Base-by-base conservation (phyloP, 2,113 vertebrate species). In the Microcebus lehilahytsara region DNA sequence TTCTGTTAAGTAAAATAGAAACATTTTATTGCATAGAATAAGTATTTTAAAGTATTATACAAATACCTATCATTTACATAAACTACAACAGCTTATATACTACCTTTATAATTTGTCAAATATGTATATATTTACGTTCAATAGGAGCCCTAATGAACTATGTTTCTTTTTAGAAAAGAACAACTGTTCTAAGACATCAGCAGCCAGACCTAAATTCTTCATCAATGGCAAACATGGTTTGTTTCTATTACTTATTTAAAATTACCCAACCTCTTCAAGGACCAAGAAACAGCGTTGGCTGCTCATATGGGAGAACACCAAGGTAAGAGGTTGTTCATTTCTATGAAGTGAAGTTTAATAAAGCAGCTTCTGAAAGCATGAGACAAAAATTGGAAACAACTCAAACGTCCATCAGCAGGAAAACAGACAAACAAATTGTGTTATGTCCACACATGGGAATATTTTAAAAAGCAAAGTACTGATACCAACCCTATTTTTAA, bases 191-290 rank as follows among this genome's bases (percentile, higher is more conserved):
- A 94, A 77, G 40, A 19, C 66, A 92, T 83, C 80, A 53, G n/a
- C 37, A 90, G 5, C 9, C 78, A 87, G 9, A 53, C 19, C 22
- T 90, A 95, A 87, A 97, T 67, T 95, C 6, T 81, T 88, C 66
- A 95, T n/a, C 37, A 87, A 46, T 64, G 77, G 66, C 40, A 92
- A 74, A 93, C 2, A 42, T 92, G 42, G 40, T 40, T 88, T 87
- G 30, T 90, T 91, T 46, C 27, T 56, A 88, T 69, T 34, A 96
- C n/a, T 81, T 60, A 74, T 83, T 91, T 95, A 81, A 95, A 98
- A 97, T 85, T 83, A 95, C 34, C 46, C 66, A 74, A 17, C 20
- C 51, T 95, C 51, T 75, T 95, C 46, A 93, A 78, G 16, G 96
- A 91, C 20, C 32, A 93, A 84, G 74, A 85, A 67, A 93, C 2